These are phyloP conservation scores for Oxytorus armatus DNA, from an alignment of 2,888 invertebrate genomes.

Conservation along the genomic window DNA sequence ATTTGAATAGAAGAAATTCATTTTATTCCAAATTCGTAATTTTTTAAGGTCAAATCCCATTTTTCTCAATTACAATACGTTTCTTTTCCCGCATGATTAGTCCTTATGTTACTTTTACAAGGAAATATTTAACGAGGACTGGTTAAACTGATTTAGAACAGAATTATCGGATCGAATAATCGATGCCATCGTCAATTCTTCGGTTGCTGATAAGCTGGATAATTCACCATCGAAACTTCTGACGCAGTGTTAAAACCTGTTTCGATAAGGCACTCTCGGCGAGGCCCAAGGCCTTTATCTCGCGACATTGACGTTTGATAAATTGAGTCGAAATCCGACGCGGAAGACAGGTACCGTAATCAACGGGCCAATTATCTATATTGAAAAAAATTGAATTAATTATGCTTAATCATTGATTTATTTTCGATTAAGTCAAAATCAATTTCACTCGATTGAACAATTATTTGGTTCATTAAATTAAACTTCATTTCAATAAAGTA, in stretches of 20 bases:
- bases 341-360: slow-evolving; percentile 75
- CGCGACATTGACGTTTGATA: slow-evolving; percentile 70
- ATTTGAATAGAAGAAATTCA: too few species aligned
- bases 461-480: too few species aligned
- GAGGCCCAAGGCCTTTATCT: slow-evolving; percentile 52
- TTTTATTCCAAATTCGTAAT: too few species aligned
- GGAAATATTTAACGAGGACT: not conserved
- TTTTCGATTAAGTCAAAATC: too few species aligned
- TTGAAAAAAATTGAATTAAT: too few species aligned
- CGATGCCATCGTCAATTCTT: slow-evolving; percentile 63
- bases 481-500: too few species aligned
- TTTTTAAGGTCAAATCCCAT: not conserved
- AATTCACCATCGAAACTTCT: slow-evolving; percentile 66
- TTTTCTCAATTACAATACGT: too few species aligned
- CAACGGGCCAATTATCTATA: slow-evolving; percentile 79
- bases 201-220: slow-evolving; percentile 57
- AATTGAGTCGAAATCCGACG: slow-evolving; percentile 78
- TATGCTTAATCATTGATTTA: too few species aligned
- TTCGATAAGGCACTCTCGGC: slow-evolving; percentile 70
- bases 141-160: not conserved
- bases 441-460: too few species aligned
- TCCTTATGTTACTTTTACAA: not conserved
- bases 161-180: slow-evolving; percentile 56
- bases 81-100: too few species aligned
- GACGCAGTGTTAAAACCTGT: slow-evolving; percentile 58